Percentiles rank a stretch among this genome's conserved stretches.
phyloP scores from a whole-genome alignment of 2,113 vertebrate genomes.

The Microtus oregoni region DNA sequence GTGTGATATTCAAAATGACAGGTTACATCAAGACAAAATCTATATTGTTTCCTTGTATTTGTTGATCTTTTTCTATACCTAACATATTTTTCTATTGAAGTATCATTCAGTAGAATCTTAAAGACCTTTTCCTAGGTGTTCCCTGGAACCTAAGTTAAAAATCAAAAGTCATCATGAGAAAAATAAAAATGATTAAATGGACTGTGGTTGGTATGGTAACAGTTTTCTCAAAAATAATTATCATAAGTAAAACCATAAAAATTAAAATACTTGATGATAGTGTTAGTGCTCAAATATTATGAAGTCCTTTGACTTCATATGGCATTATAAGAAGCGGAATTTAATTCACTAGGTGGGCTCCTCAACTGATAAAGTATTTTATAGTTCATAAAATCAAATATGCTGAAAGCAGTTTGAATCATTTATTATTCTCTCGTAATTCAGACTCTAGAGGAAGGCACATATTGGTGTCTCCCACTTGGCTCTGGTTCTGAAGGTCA shows the following conservation, averaged over 20 bases:
- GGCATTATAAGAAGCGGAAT: constrained; percentile 59
- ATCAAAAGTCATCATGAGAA: constrained; percentile 66
- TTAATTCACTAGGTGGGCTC: constrained; percentile 68
- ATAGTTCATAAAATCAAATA: constrained; percentile 72
- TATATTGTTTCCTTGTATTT: constrained; percentile 25
- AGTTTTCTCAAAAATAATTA: constrained; percentile 73
- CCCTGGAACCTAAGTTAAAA: constrained; percentile 63
- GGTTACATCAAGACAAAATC: neutral
- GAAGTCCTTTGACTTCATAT: constrained; percentile 68
- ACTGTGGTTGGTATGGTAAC: neutral
- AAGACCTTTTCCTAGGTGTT: constrained; percentile 32
- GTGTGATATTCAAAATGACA: neutral
- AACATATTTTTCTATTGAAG: constrained; percentile 47
- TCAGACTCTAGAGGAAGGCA: constrained; percentile 2
- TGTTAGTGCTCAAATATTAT: constrained; percentile 70
- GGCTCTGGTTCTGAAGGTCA: neutral
- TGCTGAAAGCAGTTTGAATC: constrained; percentile 53
- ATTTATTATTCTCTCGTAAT: constrained; percentile 48
- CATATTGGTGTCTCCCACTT: neutral
- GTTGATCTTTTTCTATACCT: constrained; percentile 28
- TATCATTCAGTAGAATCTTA: constrained; percentile 27
- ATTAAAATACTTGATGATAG: constrained; percentile 67
- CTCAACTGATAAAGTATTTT: constrained; percentile 67
- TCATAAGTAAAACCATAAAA: constrained; percentile 71
- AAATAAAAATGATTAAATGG: constrained; percentile 68